These are phyloP conservation scores for Chaetodon trifascialis DNA, from an alignment of 2,113 vertebrate genomes.

Conservation along the genomic window DNA sequence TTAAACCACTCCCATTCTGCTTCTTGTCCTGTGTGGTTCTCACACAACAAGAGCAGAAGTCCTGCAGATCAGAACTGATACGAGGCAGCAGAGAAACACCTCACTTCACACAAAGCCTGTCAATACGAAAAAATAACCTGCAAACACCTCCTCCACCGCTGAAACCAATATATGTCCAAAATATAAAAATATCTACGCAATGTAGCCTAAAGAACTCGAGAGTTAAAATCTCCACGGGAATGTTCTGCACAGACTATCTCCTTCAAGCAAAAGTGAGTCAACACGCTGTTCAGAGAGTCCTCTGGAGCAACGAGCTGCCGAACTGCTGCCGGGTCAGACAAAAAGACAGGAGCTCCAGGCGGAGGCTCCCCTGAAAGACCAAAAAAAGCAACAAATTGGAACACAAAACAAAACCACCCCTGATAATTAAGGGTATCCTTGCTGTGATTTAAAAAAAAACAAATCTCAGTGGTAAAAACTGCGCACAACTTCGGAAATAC, in stretches of 20 bases:
- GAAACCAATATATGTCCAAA: constrained; percentile 29
- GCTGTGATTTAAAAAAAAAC: neutral
- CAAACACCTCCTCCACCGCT: constrained; percentile 14
- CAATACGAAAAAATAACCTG: constrained; percentile 59
- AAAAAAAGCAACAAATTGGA: neutral
- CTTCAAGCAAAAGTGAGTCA: constrained; percentile 72
- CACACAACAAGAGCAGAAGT: constrained; percentile 45
- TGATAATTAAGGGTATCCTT: neutral
- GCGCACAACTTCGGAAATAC: neutral
- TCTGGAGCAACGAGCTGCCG: constrained; percentile 43
- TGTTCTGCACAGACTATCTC: constrained; percentile 47
- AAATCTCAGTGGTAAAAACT: neutral
- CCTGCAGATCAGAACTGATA: constrained; percentile 53
- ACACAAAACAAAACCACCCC: neutral
- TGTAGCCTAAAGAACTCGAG: constrained; percentile 42
- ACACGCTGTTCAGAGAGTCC: constrained; percentile 45
- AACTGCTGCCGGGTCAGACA: constrained; percentile 56
- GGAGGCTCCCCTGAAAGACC: constrained; percentile 11
- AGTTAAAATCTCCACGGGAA: constrained; percentile 48
- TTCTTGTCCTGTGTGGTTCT: constrained; percentile 29
- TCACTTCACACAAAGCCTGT: constrained; percentile 35
- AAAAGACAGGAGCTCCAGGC: constrained; percentile 36
- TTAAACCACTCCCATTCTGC: constrained; percentile 24
- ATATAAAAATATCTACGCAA: constrained; percentile 52
- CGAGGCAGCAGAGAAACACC: constrained; percentile 46